These are phyloP conservation scores for Bovichtus diacanthus DNA, from an alignment of 2,797 vertebrate species.

Conservation along the genomic window DNA sequence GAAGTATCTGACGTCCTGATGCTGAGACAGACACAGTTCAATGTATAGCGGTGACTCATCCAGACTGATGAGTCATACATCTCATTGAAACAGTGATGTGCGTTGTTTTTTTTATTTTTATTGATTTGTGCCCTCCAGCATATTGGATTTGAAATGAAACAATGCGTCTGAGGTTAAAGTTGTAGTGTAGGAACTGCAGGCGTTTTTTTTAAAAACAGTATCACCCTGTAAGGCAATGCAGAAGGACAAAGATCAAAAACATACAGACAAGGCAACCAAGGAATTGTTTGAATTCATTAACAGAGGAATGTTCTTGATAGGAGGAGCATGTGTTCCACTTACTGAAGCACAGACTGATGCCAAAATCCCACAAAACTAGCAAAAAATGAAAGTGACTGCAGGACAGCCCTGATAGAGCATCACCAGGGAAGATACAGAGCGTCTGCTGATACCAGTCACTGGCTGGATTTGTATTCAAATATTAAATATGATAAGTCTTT, in stretches of 20 bases:
- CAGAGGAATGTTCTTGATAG: neutral
- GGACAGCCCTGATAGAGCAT: neutral
- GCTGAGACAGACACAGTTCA: neutral
- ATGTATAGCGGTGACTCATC: slow-evolving; percentile 17
- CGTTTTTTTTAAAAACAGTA: neutral
- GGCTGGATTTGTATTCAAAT: slow-evolving; percentile 8
- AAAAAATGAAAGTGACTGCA: neutral
- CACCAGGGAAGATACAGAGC: neutral
- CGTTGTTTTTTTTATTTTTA: neutral
- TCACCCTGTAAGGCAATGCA: neutral
- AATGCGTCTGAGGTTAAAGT: neutral
- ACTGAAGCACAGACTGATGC: neutral
- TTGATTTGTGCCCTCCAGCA: slow-evolving; percentile 12
- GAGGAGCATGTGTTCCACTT: neutral
- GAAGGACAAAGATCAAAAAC: neutral
- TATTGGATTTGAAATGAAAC: slow-evolving; percentile 19
- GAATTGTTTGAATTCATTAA: slow-evolving; percentile 2
- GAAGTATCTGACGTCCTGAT: neutral
- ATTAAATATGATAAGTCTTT: slow-evolving; percentile 2
- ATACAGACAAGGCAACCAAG: neutral
- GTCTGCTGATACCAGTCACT: neutral
- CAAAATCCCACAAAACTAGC: neutral
- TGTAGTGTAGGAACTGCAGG: neutral
- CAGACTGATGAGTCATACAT: neutral
- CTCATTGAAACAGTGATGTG: slow-evolving; percentile 8